These are phyloP conservation scores for Muscidifurax raptorellus DNA, from an alignment of 1,140 invertebrate species.

Conservation along the genomic window DNA sequence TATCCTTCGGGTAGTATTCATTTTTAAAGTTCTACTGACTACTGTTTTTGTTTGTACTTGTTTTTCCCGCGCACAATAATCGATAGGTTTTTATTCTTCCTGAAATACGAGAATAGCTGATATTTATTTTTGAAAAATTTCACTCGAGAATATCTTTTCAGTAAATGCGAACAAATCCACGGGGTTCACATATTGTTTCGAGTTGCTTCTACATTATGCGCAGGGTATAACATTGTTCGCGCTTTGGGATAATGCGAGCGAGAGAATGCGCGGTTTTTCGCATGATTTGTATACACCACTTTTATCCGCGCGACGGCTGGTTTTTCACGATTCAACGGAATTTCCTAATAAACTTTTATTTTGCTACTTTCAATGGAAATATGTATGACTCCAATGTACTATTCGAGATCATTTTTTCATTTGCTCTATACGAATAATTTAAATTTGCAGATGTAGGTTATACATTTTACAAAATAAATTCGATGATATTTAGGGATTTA, in stretches of 20 bases:
- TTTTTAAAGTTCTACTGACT: too few relatives aligned
- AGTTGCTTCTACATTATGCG: not conserved
- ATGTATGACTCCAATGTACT: not conserved
- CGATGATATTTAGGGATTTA: too few relatives aligned
- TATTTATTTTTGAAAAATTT: not conserved
- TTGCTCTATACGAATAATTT: too few relatives aligned
- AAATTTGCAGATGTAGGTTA: too few relatives aligned
- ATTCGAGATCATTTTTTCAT: too few relatives aligned
- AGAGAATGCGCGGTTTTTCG: not conserved
- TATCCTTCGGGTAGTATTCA: too few relatives aligned
- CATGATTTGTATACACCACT: not conserved
- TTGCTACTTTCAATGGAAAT: not conserved
- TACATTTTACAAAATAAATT: too few relatives aligned
- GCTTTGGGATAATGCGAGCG: not conserved
- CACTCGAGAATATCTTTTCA: not conserved
- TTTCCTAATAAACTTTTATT: not conserved
- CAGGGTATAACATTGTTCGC: not conserved
- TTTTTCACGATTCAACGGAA: constrained; percentile 1
- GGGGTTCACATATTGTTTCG: not conserved
- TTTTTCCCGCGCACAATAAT: not conserved
- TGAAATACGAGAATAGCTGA: not conserved
- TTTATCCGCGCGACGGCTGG: not conserved
- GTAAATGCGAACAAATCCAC: not conserved
- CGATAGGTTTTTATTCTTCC: not conserved
- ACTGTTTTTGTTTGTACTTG: too few relatives aligned